These are phyloP conservation scores for Sebastes melanostomus DNA, from an alignment of 2,797 vertebrate genomes.

Conservation along the genomic window DNA sequence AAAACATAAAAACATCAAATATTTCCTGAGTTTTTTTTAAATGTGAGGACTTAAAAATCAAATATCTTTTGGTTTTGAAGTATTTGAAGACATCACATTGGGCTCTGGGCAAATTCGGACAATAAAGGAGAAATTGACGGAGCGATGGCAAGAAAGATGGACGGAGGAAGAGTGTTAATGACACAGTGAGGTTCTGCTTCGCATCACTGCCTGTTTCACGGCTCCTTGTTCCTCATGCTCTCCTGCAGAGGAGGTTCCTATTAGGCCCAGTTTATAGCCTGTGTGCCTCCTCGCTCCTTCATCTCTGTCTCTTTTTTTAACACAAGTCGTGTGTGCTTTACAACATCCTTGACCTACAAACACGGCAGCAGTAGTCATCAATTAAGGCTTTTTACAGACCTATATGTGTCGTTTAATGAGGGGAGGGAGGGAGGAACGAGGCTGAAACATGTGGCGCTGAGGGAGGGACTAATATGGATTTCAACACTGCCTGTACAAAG, in stretches of 20 bases:
- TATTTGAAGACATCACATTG: neutral
- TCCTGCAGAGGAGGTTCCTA: constrained; percentile 57
- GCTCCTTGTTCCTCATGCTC: constrained; percentile 62
- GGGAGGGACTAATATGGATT: constrained; percentile 22
- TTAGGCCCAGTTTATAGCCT: constrained; percentile 56
- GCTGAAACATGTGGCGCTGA: constrained; percentile 33
- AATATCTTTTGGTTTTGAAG: neutral
- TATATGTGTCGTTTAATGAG: constrained; percentile 68
- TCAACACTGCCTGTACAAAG: constrained; percentile 11
- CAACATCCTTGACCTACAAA: constrained; percentile 69
- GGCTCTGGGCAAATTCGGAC: neutral
- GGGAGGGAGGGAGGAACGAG: constrained; percentile 12
- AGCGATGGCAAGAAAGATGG: neutral
- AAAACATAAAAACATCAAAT: neutral
- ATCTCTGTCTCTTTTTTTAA: constrained; percentile 52
- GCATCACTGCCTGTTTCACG: constrained; percentile 53
- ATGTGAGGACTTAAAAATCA: neutral
- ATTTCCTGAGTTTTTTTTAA: no score
- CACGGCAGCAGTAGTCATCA: constrained; percentile 68
- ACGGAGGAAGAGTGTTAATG: constrained; percentile 38
- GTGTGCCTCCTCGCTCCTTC: constrained; percentile 30
- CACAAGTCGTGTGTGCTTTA: constrained; percentile 63
- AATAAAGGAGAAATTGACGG: constrained; percentile 2
- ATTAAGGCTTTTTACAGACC: constrained; percentile 75
- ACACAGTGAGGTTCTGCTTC: constrained; percentile 46